These are phyloP conservation scores for Hystrix brachyura DNA, from an alignment of 2,113 vertebrate species.

Conservation along the genomic window DNA sequence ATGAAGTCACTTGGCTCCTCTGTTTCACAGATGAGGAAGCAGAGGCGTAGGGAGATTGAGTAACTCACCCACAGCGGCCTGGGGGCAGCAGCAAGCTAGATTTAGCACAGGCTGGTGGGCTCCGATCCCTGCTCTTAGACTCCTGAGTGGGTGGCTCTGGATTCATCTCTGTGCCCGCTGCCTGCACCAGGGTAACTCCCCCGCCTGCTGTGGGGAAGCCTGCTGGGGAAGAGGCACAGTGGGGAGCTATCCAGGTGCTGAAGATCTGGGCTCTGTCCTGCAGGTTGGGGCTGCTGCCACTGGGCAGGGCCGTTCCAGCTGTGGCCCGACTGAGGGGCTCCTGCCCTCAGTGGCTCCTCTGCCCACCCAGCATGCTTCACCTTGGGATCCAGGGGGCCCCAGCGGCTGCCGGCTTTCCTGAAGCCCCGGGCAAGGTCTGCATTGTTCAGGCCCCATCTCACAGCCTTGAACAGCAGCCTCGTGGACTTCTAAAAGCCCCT, in stretches of 20 bases:
- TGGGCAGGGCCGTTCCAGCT: background rate
- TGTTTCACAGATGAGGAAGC: background rate
- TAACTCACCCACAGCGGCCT: fast-evolving
- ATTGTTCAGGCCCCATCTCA: background rate
- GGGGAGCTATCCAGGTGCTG: background rate
- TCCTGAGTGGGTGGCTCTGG: background rate
- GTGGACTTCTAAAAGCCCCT: background rate
- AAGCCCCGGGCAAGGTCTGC: too few species aligned
- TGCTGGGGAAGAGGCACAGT: fast-evolving
- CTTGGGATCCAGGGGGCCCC: background rate
- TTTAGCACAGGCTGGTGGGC: background rate
- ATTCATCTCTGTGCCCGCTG: background rate
- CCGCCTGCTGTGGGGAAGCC: background rate
- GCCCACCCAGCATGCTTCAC: background rate
- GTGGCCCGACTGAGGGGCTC: background rate
- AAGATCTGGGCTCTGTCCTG: background rate
- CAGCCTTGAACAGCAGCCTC: background rate
- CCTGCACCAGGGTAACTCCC: background rate
- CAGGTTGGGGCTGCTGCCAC: background rate
- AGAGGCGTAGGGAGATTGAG: too few species aligned
- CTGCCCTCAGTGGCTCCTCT: background rate
- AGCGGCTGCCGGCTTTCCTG: background rate
- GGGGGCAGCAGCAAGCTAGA: background rate
- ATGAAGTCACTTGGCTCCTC: too few species aligned
- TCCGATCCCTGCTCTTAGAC: background rate